Evolutionary conservation across 2,888 invertebrate species (phyloP), one percentile per base, ranked within the genome.

Genomic region (Trachelus tabidus): DNA sequence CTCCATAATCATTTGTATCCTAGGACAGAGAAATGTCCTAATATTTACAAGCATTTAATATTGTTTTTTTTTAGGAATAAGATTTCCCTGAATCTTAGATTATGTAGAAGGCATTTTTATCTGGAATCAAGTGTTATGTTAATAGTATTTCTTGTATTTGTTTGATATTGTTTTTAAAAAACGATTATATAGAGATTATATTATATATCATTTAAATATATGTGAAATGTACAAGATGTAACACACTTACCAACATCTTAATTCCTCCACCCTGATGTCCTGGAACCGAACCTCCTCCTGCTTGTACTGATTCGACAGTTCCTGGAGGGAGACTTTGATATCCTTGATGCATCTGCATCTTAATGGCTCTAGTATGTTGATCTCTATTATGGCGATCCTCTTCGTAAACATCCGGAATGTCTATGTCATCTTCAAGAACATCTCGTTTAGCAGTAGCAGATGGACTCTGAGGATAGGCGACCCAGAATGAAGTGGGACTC

Each of bases 321-420:
- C 91, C 91, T 12, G 89, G 86, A 37, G 91, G 91, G 83, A 91
- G 83, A 79, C 89, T 90, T 77, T 90, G 90, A 76, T 91, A 91
- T 9, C 91, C 91, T 75, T 91, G 91, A 77, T 88, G 90, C 88
- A 91, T 89, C 40, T 89, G 83, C 89, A 91, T 90, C 34, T 90
- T 85, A 6, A 91, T 86, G 11, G 83, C 85, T 73, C 90, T 85
- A 15, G 84, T 80, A 68, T 83, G 81, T 74, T 87, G 83, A 40
- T 82, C 82, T 31, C 71, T 71, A 11, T 76, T 74, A 37, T 34
- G 81, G 56, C 80, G 76, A 12, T 83, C 75, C 30, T 76, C 77
- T 23, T 23, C 73, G n/a, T 78, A 68, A 69, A 77, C 77, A 12
- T 79, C 74, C 12, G 73, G 33, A 56, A 68, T 68, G 11, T 73